Evolutionary conservation across 1,140 invertebrate genomes (phyloP), one percentile per base, ranked within the genome.

Genomic region (Pogonomyrmex californicus): DNA sequence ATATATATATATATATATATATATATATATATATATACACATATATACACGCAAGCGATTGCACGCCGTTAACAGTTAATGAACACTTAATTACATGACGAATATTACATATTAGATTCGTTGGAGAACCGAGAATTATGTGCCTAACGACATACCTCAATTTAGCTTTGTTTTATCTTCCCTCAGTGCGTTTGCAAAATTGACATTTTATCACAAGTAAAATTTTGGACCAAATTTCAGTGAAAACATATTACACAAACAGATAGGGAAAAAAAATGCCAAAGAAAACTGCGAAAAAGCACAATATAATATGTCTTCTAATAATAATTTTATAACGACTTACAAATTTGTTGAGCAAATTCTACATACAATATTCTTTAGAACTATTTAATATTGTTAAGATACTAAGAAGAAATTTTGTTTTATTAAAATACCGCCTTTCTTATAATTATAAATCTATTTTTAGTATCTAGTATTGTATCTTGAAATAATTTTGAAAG

Each of bases 91-190:
- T 68, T 89, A 93, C 86, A 88, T 78, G 66, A 92, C 85, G 65
- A 88, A 87, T 88, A 92, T 91, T 88, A 92, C 70, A 83, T 78
- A 82, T 91, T 89, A 89, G 51, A 88, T 92, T 89, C 87, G 87
- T 88, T 91, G 89, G 86, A 63, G 44, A 87, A 88, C 76, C 66
- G 83, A 89, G 88, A 94, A 91, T 86, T 87, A 93, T 87, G 89
- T 93, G 92, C 92, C 94, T 93, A 94, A 94, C 91, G 92, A 95
- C 91, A 95, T 95, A 95, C 94, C 94, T 95, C 94, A 94, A 87
- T 90, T 87, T 75, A 91, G 65, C 30, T 49, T 68, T 1, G 23
- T 68, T 68, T 94, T 93, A 95, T 88, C 92, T 88, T 81, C 70
- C 86, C 87, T 86, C 68, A 86, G 86, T 94, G 91, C 90, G 86